Conservation (phyloP, 2,797 vertebrate genomes). For the Sylvilagus floridanus region DNA sequence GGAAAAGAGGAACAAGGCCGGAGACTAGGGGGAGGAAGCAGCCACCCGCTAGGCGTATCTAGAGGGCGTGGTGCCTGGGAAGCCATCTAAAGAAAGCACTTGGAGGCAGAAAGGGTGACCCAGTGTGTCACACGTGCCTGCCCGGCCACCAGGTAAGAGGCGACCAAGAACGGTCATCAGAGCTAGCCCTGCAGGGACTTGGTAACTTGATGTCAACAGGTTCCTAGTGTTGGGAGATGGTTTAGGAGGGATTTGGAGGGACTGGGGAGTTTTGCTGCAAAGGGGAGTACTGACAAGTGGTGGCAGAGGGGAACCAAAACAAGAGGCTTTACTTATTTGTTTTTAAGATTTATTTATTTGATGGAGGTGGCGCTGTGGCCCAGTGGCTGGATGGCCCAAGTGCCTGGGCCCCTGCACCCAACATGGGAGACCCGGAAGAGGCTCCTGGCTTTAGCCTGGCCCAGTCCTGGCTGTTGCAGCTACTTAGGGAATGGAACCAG, state of each 20-base stretch:
- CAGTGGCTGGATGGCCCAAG: too few species aligned
- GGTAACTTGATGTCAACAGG: neutral
- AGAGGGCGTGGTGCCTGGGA: neutral
- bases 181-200: accelerated
- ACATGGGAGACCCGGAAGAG: too few species aligned
- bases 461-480: too few species aligned
- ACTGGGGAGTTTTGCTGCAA: neutral
- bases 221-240: too few species aligned
- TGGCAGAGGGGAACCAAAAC: neutral
- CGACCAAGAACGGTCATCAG: accelerated
- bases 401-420: too few species aligned
- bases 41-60: neutral
- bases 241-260: neutral
- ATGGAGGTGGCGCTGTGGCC: too few species aligned
- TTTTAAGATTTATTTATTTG: neutral
- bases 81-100: neutral
- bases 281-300: neutral
- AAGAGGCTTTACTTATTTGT: neutral
- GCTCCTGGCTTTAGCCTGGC: too few species aligned
- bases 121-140: neutral
- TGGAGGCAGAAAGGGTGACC: neutral
- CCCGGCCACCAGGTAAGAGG: neutral
- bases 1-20: slow-evolving; percentile 53
- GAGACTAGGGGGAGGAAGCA: neutral
- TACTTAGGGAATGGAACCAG: too few species aligned